Percentiles rank a stretch among this genome's conserved stretches.
Evolutionary conservation across 2,888 invertebrate species (phyloP).

Genomic region (Junonia oenone): DNA sequence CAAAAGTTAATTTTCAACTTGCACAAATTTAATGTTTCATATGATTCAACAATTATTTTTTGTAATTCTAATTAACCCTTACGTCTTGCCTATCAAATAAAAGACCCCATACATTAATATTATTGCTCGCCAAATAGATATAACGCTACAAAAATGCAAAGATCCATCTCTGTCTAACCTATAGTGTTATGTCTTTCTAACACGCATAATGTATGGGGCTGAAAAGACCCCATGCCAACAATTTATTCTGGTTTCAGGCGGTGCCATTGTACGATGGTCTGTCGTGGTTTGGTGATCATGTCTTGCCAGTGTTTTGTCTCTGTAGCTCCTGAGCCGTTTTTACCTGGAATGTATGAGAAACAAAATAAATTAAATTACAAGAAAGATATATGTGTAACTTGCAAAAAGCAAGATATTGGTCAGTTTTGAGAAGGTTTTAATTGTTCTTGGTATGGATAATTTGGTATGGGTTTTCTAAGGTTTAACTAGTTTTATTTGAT

Average conservation of each 20-base stretch:
- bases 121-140: background rate
- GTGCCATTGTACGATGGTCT: slow-evolving; percentile 98
- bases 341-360: slow-evolving; percentile 82
- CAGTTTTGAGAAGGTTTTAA: too few relatives aligned
- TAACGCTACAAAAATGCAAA: background rate
- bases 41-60: background rate
- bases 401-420: too few relatives aligned
- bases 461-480: too few relatives aligned
- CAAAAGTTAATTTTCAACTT: background rate
- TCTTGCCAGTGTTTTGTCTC: slow-evolving; percentile 99
- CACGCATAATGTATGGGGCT: slow-evolving; percentile 7
- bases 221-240: slow-evolving; percentile 20
- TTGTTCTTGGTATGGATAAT: too few relatives aligned
- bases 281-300: slow-evolving; percentile 97
- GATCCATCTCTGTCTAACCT: background rate
- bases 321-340: slow-evolving; percentile 95
- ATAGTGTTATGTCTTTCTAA: slow-evolving; percentile 17
- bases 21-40: background rate
- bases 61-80: background rate
- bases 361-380: background rate
- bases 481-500: too few relatives aligned
- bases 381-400: too few relatives aligned
- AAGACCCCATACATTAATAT: background rate
- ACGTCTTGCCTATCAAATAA: background rate
- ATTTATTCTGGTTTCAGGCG: slow-evolving; percentile 94